Conservation (phyloP, 2,113 vertebrate species). For the Mugil cephalus region DNA sequence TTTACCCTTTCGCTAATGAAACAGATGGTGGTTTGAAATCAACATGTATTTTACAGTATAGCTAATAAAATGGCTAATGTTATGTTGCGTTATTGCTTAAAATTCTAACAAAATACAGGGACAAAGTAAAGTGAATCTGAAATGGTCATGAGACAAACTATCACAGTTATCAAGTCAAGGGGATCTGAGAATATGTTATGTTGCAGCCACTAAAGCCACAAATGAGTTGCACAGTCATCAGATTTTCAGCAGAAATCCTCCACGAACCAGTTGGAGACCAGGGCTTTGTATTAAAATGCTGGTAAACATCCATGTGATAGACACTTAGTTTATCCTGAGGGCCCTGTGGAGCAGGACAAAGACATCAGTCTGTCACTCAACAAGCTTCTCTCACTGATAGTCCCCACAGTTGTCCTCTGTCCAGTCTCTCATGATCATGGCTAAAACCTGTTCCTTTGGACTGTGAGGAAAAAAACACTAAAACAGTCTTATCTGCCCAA, state of each 20-base stretch:
- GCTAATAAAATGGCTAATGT: not conserved
- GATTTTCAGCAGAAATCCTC: not conserved
- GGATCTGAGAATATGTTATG: not conserved
- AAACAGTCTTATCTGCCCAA: conserved; percentile 20
- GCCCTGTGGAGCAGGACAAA: too few relatives aligned
- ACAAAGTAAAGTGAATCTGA: not conserved
- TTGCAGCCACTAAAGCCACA: not conserved
- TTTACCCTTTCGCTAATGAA: not conserved
- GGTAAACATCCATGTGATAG: too few relatives aligned
- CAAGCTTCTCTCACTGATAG: too few relatives aligned
- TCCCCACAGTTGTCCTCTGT: too few relatives aligned
- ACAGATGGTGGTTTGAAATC: not conserved
- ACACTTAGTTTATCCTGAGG: too few relatives aligned
- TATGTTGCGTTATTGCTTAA: too few relatives aligned
- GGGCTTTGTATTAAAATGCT: too few relatives aligned
- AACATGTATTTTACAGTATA: not conserved
- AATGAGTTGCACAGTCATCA: conserved; percentile 2
- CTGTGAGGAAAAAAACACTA: not conserved
- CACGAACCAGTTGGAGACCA: not conserved
- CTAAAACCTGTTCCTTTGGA: conserved; percentile 37
- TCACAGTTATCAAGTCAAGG: not conserved
- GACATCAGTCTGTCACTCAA: too few relatives aligned
- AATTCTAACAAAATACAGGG: not conserved
- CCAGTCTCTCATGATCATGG: too few relatives aligned
- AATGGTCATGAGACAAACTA: not conserved